Evolutionary conservation across 1,140 invertebrate genomes (phyloP).

Genomic region (Halotydeus destructor): DNA sequence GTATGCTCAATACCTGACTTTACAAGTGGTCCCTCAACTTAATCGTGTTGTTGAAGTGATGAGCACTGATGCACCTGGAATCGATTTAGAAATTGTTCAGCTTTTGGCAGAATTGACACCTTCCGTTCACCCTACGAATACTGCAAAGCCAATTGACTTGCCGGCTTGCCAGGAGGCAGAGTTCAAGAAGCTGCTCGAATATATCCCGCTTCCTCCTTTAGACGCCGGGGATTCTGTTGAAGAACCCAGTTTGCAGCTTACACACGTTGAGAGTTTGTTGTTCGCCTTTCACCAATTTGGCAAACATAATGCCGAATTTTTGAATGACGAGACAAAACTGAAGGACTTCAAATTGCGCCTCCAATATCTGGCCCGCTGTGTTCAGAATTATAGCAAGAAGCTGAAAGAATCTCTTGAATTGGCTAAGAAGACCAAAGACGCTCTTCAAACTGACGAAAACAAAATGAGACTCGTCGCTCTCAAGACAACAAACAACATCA

Average conservation of each 20-base stretch:
- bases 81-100: conserved; percentile 52
- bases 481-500: conserved; percentile 80
- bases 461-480: conserved; percentile 34
- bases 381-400: conserved; percentile 77
- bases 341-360: conserved; percentile 68
- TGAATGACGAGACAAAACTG: conserved; percentile 47
- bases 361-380: conserved; percentile 75
- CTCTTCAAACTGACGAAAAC: conserved; percentile 26
- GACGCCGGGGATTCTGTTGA: conserved; percentile 29
- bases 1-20: conserved; percentile 67
- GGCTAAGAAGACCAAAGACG: conserved; percentile 41
- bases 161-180: conserved; percentile 48
- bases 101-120: conserved; percentile 62
- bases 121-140: conserved; percentile 24
- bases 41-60: conserved; percentile 20
- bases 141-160: conserved; percentile 35
- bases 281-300: conserved; percentile 73
- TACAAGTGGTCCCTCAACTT: conserved; percentile 49
- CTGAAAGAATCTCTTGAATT: conserved; percentile 55
- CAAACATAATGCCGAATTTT: conserved; percentile 40
- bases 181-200: conserved; percentile 46
- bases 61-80: conserved; percentile 1
- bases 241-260: conserved; percentile 62
- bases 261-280: conserved; percentile 76
- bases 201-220: conserved; percentile 47